Evolutionary conservation across 2,888 invertebrate species (phyloP).

Genomic region (Platypus cylindrus): DNA sequence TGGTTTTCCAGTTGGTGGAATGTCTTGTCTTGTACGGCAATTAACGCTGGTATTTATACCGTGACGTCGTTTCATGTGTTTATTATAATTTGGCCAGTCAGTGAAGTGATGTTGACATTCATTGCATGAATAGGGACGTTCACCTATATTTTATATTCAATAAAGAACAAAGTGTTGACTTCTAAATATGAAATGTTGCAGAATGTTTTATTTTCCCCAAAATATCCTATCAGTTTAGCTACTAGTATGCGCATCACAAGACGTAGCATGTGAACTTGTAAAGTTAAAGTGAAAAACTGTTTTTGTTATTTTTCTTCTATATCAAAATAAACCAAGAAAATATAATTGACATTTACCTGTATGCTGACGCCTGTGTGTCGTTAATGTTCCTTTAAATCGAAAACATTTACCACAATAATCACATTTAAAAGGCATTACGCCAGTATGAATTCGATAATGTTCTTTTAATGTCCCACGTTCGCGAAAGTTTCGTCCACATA

Average conservation of each 20-base stretch:
- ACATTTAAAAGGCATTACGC: constrained; percentile 65
- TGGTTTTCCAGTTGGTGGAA: constrained; percentile 36
- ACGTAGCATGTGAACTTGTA: neutral
- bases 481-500: constrained; percentile 48
- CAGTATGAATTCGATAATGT: constrained; percentile 65
- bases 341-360: constrained; percentile 36
- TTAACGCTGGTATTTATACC: constrained; percentile 39
- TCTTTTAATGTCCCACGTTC: constrained; percentile 60
- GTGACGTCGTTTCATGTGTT: constrained; percentile 67
- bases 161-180: neutral
- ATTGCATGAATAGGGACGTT: constrained; percentile 59
- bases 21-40: constrained; percentile 33
- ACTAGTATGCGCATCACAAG: neutral
- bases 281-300: neutral
- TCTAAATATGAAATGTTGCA: neutral
- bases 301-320: neutral
- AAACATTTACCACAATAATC: constrained; percentile 64
- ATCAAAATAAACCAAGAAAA: neutral
- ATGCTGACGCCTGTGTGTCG: constrained; percentile 62
- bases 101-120: constrained; percentile 64
- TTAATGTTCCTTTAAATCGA: constrained; percentile 61
- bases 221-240: neutral
- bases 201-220: no score
- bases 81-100: constrained; percentile 74
- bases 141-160: constrained; percentile 22